Conservation (phyloP, 2,113 vertebrate species). For the Thunnus maccoyii region DNA sequence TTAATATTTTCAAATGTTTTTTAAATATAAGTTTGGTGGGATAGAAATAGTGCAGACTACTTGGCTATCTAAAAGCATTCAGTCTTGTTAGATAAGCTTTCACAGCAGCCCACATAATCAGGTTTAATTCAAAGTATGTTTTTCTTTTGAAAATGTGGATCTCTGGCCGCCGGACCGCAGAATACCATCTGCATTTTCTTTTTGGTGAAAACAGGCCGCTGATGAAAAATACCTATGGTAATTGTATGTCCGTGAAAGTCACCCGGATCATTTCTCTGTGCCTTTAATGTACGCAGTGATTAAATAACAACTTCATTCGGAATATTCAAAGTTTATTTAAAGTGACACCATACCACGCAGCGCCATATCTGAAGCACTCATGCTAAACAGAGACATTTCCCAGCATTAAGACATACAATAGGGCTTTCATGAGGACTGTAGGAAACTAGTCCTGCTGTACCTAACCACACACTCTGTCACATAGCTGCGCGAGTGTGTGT, state of each 20-base stretch:
- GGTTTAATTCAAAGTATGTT: constrained; percentile 61
- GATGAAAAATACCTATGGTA: constrained; percentile 46
- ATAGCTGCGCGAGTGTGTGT: constrained; percentile 20
- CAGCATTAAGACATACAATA: constrained; percentile 68
- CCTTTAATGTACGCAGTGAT: constrained; percentile 48
- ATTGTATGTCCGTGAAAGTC: constrained; percentile 32
- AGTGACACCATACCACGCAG: constrained; percentile 52
- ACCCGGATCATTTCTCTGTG: constrained; percentile 2
- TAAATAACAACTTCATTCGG: constrained; percentile 56
- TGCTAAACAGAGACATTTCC: constrained; percentile 67
- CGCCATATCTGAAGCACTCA: constrained; percentile 57
- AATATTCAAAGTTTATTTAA: constrained; percentile 54
- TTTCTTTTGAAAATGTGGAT: constrained; percentile 44
- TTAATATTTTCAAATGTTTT: not conserved
- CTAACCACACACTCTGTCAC: constrained; percentile 76
- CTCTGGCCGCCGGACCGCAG: constrained; percentile 34
- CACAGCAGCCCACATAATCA: constrained; percentile 57
- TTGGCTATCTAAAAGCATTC: constrained; percentile 30
- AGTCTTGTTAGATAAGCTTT: constrained; percentile 64
- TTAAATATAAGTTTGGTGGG: constrained; percentile 38
- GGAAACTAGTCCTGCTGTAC: constrained; percentile 63
- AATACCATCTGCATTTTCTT: constrained; percentile 39
- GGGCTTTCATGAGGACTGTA: constrained; percentile 72
- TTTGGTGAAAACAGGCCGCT: constrained; percentile 43
- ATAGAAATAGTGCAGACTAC: constrained; percentile 37